Conservation (phyloP, 2,797 vertebrate species). For the Semotilus atromaculatus region DNA sequence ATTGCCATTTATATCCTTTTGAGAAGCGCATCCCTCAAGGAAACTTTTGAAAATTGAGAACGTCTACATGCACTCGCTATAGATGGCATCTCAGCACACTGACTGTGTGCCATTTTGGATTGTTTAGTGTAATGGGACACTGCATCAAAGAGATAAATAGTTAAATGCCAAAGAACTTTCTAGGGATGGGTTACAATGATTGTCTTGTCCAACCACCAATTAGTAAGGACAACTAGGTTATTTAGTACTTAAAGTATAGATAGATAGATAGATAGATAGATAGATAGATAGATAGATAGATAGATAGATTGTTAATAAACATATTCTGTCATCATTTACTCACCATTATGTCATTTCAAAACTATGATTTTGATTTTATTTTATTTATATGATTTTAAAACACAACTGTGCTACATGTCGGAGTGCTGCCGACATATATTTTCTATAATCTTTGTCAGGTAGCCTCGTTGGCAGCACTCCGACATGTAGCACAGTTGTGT, state of each 20-base stretch:
- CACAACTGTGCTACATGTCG: background rate
- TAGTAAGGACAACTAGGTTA: background rate
- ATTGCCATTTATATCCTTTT: slow-evolving; percentile 57
- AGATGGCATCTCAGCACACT: slow-evolving; percentile 64
- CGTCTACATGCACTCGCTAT: slow-evolving; percentile 66
- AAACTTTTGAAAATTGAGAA: slow-evolving; percentile 70
- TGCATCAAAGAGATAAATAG: background rate
- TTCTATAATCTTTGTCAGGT: no score
- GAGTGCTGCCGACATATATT: no score
- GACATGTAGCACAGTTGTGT: no score
- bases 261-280: no score
- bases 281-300: no score
- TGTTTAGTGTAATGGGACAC: background rate
- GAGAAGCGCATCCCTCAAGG: slow-evolving; percentile 62
- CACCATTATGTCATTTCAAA: background rate
- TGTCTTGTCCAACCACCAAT: background rate
- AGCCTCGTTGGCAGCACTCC: no score
- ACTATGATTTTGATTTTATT: background rate
- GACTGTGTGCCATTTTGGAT: slow-evolving; percentile 63
- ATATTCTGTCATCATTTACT: no score
- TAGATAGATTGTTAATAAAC: no score
- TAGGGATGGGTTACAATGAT: background rate
- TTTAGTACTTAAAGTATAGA: background rate
- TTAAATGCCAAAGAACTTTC: background rate
- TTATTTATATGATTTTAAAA: no score